These are phyloP conservation scores for Thunnus maccoyii DNA, from an alignment of 2,113 vertebrate genomes.

Conservation along the genomic window DNA sequence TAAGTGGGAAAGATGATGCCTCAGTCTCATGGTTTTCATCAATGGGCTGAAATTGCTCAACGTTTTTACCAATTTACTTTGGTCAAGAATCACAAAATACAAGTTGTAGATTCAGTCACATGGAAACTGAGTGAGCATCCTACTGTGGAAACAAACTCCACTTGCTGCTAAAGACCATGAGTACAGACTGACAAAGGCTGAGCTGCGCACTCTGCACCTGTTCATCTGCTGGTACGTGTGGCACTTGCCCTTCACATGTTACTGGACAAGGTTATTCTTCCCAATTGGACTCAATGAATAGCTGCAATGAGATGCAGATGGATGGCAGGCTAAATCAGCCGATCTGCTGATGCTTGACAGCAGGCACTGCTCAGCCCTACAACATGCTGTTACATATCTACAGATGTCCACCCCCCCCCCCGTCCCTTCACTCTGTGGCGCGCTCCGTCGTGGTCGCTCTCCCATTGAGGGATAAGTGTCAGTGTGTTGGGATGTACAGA, in stretches of 20 bases:
- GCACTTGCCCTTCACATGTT: neutral
- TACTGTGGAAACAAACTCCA: too few relatives aligned
- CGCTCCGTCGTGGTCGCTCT: neutral
- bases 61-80: too few relatives aligned
- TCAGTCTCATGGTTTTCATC: too few relatives aligned
- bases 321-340: constrained; percentile 47
- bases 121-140: too few relatives aligned
- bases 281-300: constrained; percentile 32
- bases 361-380: constrained; percentile 25
- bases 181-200: neutral
- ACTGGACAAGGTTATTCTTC: constrained; percentile 12
- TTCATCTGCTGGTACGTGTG: constrained; percentile 13
- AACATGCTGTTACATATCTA: constrained; percentile 68
- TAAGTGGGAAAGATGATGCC: too few relatives aligned
- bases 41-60: too few relatives aligned
- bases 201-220: constrained; percentile 47
- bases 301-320: constrained; percentile 64
- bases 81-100: too few relatives aligned
- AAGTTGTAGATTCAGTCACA: too few relatives aligned
- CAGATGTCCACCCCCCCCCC: constrained; percentile 66
- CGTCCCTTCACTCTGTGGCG: neutral
- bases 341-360: constrained; percentile 56
- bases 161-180: too few relatives aligned
- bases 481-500: constrained; percentile 72
- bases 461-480: constrained; percentile 65